Percentiles rank a stretch among this genome's conserved stretches.
phyloP scores from a whole-genome alignment of 1,140 invertebrate species.

The Ridgeia piscesae region DNA sequence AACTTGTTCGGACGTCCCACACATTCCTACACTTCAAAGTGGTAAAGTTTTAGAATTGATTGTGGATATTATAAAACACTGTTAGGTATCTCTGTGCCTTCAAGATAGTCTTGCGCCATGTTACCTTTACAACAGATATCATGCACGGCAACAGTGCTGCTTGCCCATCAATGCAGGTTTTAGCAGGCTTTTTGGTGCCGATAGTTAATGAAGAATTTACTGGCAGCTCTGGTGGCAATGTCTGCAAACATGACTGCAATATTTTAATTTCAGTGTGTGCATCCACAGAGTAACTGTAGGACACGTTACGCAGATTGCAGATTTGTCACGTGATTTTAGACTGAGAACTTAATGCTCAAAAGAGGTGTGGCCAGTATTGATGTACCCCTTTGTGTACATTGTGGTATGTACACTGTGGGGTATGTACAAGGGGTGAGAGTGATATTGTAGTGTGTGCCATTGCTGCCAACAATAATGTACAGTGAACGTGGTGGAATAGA shows the following conservation, averaged over 20 bases:
- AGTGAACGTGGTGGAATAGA: background rate
- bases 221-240: background rate
- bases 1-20: background rate
- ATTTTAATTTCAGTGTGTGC: background rate
- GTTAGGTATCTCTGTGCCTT: background rate
- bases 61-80: background rate
- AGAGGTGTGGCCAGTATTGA: background rate
- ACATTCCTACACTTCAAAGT: background rate
- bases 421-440: background rate
- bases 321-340: background rate
- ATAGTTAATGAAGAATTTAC: background rate
- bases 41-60: background rate
- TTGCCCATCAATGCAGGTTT: background rate
- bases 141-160: background rate
- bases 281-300: too few relatives aligned
- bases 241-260: background rate
- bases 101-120: background rate
- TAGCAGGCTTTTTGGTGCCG: background rate
- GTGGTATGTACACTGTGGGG: background rate
- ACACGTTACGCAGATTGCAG: background rate
- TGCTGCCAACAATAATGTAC: background rate
- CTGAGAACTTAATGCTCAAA: background rate
- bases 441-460: background rate
- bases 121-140: background rate
- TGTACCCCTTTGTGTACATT: background rate